Base-by-base conservation (phyloP, 2,888 invertebrate genomes). In the Eulithis prunata region DNA sequence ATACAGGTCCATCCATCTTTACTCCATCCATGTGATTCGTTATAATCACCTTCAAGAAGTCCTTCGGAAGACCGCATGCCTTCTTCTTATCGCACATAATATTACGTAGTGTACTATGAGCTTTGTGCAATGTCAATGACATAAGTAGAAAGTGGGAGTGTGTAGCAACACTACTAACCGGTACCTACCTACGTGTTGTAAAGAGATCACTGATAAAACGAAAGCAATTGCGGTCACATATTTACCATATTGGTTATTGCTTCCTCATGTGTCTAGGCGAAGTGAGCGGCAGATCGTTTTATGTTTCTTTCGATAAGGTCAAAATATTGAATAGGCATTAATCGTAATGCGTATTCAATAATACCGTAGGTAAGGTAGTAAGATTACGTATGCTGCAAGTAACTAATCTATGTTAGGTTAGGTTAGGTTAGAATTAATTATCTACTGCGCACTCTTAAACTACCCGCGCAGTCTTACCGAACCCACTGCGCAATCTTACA, bases 61-160 rank as follows among this genome's bases (percentile, higher is more conserved):
- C 8, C 38, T 38, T 38, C 8, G 8, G 6, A 8, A 38, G 38
- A 7, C 8, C 3, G 38, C 38, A 5, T 7, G 38, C 51, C 36
- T 49, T 38, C 49, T 11, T 21, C 52, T 57, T 57, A 62, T 55
- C 13, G 10, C 51, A 62, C 82, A 80, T 72, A 71, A 72, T 73
- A 47, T 57, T 53, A 62, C 64, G 59, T 66, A 66, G 59, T 21
- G 57, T 68, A 57, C 51, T 21, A 21, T 21, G 62, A 64, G 63
- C 56, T 57, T 67, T 68, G 57, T 68, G 68, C 80, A 82, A 83
- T 83, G 84, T 84, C 84, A 85, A 80, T 83, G 85, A 86, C 85
- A 83, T 84, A 83, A 79, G 78, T 81, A 81, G 88, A 88, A 89
- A 88, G 88, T 83, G 77, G 72, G 71, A 73, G 74, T 77, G 75